Base-by-base conservation (phyloP, 2,113 vertebrate genomes). In the Rhadina sibilatrix region DNA sequence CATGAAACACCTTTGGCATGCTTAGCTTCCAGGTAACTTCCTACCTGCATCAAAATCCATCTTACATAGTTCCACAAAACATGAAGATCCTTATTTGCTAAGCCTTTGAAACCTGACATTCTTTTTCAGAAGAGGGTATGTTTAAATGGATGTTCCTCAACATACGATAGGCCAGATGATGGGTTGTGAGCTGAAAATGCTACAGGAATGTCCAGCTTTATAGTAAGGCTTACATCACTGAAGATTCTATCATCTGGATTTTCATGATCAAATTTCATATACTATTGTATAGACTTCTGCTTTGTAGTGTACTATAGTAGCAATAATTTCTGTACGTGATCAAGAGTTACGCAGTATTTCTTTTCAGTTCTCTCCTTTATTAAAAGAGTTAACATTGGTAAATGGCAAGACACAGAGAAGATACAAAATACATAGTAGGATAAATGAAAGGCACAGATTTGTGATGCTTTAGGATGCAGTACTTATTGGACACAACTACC, bases 281-380 rank as follows among this genome's bases (percentile, higher is more conserved):
- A 96, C 86, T 90, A 64, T 91, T 97, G 97, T 97, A 97, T 97
- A 97, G 93, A 98, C 83, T 93, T 97, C 97, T 96, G 98, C 98
- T 98, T 98, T 97, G 97, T 98, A 98, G 98, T 98, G 97, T 97
- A 96, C 92, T 97, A 96, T 98, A 97, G 98, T 97, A 98, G 98
- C 98, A 98, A 98, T 98, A 98, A 98, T 98, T 98, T 98, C 98
- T 98, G 98, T 97, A 98, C 33, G 94, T 96, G 97, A 98, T 98
- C 94, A 94, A 97, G 97, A 97, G 93, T 98, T 98, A 97, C 21
- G 74, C 97, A 95, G 94, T 95, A 93, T 97, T 98, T 98, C 90
- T 98, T 97, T 96, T 90, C 64, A 91, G 84, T 93, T 97, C 89
- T 97, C 80, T 72, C 71, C 54, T 97, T 94, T 95, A 80, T 94